Percentiles rank a stretch among this genome's conserved stretches.
Evolutionary conservation across 23 tunicate species (phyloP).

Genomic region (Halocynthia roretzi): DNA sequence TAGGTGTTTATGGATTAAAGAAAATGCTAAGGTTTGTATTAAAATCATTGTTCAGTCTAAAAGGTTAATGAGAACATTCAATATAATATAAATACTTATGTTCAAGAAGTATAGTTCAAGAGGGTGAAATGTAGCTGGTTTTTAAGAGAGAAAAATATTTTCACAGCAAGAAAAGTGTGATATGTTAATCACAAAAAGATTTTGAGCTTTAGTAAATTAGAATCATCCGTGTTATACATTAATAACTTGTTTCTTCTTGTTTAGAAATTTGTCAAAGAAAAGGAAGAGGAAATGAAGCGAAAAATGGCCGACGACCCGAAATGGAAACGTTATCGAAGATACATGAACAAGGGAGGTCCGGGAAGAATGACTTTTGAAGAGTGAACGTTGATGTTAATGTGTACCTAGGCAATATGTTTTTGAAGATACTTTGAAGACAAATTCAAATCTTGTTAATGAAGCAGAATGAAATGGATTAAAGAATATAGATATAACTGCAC

Average conservation of each 20-base stretch:
- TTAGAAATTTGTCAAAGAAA: slow-evolving; percentile 53
- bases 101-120: background rate
- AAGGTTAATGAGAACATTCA: background rate
- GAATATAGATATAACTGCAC: too few species aligned
- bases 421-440: too few species aligned
- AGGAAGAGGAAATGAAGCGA: slow-evolving; percentile 67
- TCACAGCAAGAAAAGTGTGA: too few species aligned
- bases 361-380: slow-evolving; percentile 95
- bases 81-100: background rate
- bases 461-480: too few species aligned
- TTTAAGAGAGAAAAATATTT: too few species aligned
- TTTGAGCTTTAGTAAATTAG: too few species aligned
- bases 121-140: too few species aligned
- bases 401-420: too few species aligned
- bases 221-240: too few species aligned
- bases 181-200: too few species aligned
- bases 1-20: slow-evolving; percentile 60
- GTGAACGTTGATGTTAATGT: background rate
- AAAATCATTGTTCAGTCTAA: background rate
- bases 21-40: slow-evolving; percentile 58
- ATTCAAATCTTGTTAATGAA: too few species aligned
- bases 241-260: background rate
- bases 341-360: slow-evolving; percentile 90
- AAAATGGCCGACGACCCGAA: slow-evolving; percentile 91
- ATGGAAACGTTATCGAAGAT: slow-evolving; percentile 84